Conservation (phyloP, 2,113 vertebrate genomes). For the Platichthys stellatus region DNA sequence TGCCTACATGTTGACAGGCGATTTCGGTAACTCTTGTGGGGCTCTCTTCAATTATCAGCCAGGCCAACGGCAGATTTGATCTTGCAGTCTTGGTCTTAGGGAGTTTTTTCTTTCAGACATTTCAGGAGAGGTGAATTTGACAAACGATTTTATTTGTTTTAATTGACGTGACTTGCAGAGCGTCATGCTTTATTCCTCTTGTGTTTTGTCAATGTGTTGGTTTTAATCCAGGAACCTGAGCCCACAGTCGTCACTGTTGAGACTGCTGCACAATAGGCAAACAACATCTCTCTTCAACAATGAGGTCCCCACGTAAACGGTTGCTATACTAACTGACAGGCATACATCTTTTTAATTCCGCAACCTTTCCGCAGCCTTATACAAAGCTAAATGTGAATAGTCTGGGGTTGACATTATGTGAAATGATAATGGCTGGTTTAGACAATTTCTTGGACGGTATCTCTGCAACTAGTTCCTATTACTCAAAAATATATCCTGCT, state of each 20-base stretch:
- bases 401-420: background rate
- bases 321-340: background rate
- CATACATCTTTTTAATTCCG: background rate
- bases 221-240: background rate
- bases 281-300: background rate
- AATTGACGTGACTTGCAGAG: background rate
- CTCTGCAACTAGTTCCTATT: constrained; percentile 5
- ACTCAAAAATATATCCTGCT: constrained; percentile 44
- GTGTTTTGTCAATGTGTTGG: background rate
- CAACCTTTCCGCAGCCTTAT: no score
- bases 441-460: background rate
- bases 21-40: constrained; percentile 39
- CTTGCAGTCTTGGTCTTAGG: background rate
- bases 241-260: background rate
- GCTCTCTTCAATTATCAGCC: constrained; percentile 32
- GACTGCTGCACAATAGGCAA: background rate
- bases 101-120: constrained; percentile 1
- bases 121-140: background rate
- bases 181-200: constrained; percentile 1
- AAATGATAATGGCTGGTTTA: background rate
- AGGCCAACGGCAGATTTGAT: constrained; percentile 9
- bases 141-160: background rate
- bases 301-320: background rate
- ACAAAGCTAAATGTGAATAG: background rate
- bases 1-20: constrained; percentile 32